Evolutionary conservation across 2,797 vertebrate genomes (phyloP).

Genomic region (Melanotaenia trifasciata): DNA sequence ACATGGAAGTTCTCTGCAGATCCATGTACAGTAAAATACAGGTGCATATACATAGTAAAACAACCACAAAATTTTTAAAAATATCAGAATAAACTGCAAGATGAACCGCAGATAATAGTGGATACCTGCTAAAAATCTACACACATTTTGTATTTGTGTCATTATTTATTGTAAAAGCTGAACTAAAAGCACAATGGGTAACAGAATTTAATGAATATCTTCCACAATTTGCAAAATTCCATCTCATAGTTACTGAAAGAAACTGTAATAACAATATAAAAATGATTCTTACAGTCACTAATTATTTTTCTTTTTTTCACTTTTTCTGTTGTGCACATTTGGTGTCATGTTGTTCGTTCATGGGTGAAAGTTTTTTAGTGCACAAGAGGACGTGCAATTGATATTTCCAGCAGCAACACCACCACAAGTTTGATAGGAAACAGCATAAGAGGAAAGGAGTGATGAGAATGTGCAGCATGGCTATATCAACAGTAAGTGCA

Average conservation of each 20-base stretch:
- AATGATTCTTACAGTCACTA: slow-evolving; percentile 13
- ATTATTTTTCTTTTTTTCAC: slow-evolving; percentile 10
- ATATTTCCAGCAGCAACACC: slow-evolving; percentile 33
- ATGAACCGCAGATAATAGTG: slow-evolving; percentile 28
- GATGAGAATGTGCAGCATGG: slow-evolving; percentile 27
- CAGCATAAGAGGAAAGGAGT: slow-evolving; percentile 38
- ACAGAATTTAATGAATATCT: slow-evolving; percentile 1
- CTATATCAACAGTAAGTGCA: slow-evolving; percentile 18
- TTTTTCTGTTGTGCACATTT: slow-evolving; percentile 43
- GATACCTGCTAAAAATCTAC: slow-evolving; percentile 13
- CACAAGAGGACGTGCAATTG: slow-evolving; percentile 48
- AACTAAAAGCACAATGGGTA: slow-evolving; percentile 4
- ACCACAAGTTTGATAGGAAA: slow-evolving; percentile 42
- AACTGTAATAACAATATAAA: slow-evolving; percentile 1
- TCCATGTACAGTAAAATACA: slow-evolving; percentile 17
- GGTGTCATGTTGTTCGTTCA: slow-evolving; percentile 28
- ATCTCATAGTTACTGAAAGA: not conserved
- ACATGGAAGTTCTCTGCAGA: slow-evolving; percentile 17
- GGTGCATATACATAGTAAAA: slow-evolving; percentile 8
- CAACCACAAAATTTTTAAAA: slow-evolving; percentile 9
- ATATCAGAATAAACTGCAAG: slow-evolving; percentile 23
- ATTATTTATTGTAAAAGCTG: slow-evolving; percentile 11
- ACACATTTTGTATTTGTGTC: not conserved
- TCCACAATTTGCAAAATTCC: slow-evolving; percentile 14
- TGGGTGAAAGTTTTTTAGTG: slow-evolving; percentile 6